Base-by-base conservation (phyloP, 2,797 vertebrate genomes). In the Falco biarmicus region DNA sequence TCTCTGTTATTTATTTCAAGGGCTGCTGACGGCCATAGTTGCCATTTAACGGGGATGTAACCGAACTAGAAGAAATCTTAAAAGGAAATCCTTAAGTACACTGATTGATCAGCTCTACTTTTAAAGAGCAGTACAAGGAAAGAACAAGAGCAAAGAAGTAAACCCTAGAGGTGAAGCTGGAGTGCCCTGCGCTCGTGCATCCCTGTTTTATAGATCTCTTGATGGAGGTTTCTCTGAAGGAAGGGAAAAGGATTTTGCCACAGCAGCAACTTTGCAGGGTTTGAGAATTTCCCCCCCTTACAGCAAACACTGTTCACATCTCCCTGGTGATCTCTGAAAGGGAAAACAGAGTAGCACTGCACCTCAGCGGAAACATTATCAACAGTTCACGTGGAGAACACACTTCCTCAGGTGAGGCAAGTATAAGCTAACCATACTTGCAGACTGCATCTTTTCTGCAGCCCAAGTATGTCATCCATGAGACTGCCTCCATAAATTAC, bases 351-450 rank as follows among this genome's bases (percentile, higher is more conserved):
- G 32, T 32, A 21, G 56, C 41, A 80, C 13, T 24, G 32, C 10
- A 57, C 39, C n/a, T 56, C 59, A 84, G 81, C 28, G 45, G 31
- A 39, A 37, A 43, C 74, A 45, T 69, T 94, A 95, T 65, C 66
- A 85, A 15, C 60, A 63, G 11, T 57, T 74, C 80, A 45, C 83
- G 26, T 39, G 9, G 50, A 69, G 31, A 37, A 37, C 37, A 37
- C 37, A 84, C 75, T 68, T 26, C 39, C 39, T 71, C 29, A 82
- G 51, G 56, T 74, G 69, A 95, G 15, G 83, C 87, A 89, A 65
- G 17, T 5, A 53, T 53, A 84, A 93, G 22, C 25, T 39, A 70
- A 9, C 34, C 18, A 3, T 0, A 28, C 6, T 2, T 0, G 82
- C 75, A 78, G 11, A 14, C 5, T 48, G 13, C n/a, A 65, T 57